Base-by-base conservation (phyloP, 1,140 invertebrate species). In the Nautilus pompilius region DNA sequence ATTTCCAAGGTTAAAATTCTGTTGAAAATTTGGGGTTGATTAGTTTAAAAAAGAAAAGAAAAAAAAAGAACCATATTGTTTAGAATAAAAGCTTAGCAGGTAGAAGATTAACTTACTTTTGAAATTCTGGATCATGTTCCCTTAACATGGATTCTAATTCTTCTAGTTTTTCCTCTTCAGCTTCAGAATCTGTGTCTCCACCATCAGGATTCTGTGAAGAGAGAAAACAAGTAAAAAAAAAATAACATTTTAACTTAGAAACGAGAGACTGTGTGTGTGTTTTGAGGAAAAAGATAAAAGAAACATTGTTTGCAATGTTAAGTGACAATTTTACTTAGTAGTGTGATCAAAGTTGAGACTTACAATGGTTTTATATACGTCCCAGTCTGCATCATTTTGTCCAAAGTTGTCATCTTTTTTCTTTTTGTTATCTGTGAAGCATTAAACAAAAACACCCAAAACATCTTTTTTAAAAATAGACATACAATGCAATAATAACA, bases 301-400 rank as follows among this genome's bases (percentile, higher is more conserved):
- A n/a, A n/a, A n/a, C n/a, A n/a, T n/a, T n/a, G n/a, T n/a, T n/a
- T n/a, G n/a, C n/a, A n/a, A n/a, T n/a, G n/a, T n/a, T n/a, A n/a
- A n/a, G n/a, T n/a, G n/a, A n/a, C n/a, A n/a, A n/a, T n/a, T n/a
- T n/a, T n/a, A n/a, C n/a, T n/a, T n/a, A n/a, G n/a, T n/a, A n/a
- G n/a, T n/a, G n/a, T 41, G 13, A 1, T 41, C 36, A 51, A 45
- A 45, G 4, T 29, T 15, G 41, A 32, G 26, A 75, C 87, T 86
- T 83, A 92, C 91, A 82, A 95, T 94, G 49, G 89, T 90, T 85
- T 96, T 96, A 77, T 97, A 97, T 2, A 96, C 93, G 82, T 96
- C 92, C 94, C 94, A 97, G 78, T 97, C 93, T 79, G 93, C 92
- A 81, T 96, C 93, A 70, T 92, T 87, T 83, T 91, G 89, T 29